phyloP scores from a whole-genome alignment of 2,888 invertebrate genomes.

The Apodemia hepburni region DNA sequence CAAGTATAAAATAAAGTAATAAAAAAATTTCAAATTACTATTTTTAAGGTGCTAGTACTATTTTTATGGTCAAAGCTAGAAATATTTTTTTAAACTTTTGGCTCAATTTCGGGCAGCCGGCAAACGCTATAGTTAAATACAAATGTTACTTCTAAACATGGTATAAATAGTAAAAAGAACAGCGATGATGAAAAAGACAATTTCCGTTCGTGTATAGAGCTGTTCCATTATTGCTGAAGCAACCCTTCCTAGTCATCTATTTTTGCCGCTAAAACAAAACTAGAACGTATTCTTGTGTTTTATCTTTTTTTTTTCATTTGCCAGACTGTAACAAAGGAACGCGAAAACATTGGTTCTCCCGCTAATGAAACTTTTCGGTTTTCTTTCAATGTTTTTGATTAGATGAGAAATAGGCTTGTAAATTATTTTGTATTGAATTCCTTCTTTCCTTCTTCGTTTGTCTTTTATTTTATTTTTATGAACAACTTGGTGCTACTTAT shows the following conservation, averaged over 20 bases:
- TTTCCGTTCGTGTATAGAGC: constrained; percentile 32
- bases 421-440: constrained; percentile 13
- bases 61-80: too few relatives aligned
- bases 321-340: constrained; percentile 47
- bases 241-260: constrained; percentile 55
- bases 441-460: not conserved
- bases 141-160: not conserved
- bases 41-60: too few relatives aligned
- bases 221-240: constrained; percentile 59
- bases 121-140: too few relatives aligned
- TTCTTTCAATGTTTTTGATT: constrained; percentile 45
- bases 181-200: constrained; percentile 37
- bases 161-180: constrained; percentile 20
- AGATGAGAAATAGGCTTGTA: constrained; percentile 32
- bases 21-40: too few relatives aligned
- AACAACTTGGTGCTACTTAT: too few relatives aligned
- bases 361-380: constrained; percentile 61
- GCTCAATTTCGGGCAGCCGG: too few relatives aligned
- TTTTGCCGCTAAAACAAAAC: constrained; percentile 45
- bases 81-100: too few relatives aligned
- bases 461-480: too few relatives aligned
- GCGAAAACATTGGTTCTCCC: constrained; percentile 49
- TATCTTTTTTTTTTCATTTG: constrained; percentile 43
- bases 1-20: too few relatives aligned
- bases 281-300: constrained; percentile 52